Conservation (phyloP, 1,140 invertebrate species). For the Linepithema humile region DNA sequence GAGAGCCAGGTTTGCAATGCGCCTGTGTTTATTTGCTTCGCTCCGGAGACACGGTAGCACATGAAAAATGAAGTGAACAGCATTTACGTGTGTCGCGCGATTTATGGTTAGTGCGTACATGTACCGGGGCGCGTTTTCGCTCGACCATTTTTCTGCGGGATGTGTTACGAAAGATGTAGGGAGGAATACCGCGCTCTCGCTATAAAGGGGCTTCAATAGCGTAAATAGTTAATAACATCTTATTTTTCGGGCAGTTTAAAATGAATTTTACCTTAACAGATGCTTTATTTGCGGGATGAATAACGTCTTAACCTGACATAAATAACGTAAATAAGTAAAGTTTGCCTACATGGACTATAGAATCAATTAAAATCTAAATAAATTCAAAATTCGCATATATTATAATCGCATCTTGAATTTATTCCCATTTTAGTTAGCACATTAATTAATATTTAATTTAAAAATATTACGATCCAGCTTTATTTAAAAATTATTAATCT, state of each 20-base stretch:
- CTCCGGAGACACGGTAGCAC: slow-evolving; percentile 48
- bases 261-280: slow-evolving; percentile 22
- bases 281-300: too few relatives aligned
- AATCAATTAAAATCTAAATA: too few relatives aligned
- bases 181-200: not conserved
- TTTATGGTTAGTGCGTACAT: slow-evolving; percentile 59
- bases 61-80: slow-evolving; percentile 68
- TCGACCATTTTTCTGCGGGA: slow-evolving; percentile 26
- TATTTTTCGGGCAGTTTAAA: slow-evolving; percentile 29
- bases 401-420: too few relatives aligned
- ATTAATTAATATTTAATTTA: slow-evolving; percentile 10
- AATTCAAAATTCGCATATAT: too few relatives aligned
- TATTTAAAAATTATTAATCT: not conserved
- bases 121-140: not conserved
- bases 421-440: not conserved
- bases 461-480: slow-evolving; percentile 13
- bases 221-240: slow-evolving; percentile 34
- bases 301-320: not conserved
- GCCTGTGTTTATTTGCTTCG: slow-evolving; percentile 36
- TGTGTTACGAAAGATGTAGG: not conserved
- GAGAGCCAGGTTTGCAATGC: slow-evolving; percentile 2
- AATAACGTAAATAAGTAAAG: not conserved
- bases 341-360: not conserved
- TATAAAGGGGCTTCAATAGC: slow-evolving; percentile 22
- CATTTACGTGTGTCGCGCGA: slow-evolving; percentile 65